Conservation (phyloP, 53 echinoderm and acorn worm species). For the Stichopus horrens region DNA sequence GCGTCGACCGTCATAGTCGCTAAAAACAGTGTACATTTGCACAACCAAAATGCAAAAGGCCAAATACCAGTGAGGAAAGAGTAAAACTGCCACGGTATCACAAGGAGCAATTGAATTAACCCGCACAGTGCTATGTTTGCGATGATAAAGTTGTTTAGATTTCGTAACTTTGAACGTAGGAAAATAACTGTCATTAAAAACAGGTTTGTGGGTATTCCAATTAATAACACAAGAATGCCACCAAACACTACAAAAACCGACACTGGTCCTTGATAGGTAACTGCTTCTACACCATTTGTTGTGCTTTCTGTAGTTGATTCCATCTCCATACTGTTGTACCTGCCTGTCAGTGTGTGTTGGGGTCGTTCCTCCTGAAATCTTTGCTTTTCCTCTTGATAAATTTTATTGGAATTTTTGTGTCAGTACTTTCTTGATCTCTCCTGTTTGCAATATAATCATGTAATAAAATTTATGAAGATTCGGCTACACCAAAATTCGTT, state of each 20-base stretch:
- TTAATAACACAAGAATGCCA: not conserved
- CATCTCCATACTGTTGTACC: too few species aligned
- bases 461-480: too few species aligned
- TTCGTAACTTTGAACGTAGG: not conserved
- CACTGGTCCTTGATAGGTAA: not conserved
- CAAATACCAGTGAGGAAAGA: not conserved
- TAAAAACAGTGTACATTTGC: not conserved
- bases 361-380: too few species aligned
- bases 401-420: too few species aligned
- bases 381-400: too few species aligned
- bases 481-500: too few species aligned
- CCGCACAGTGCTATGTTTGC: constrained; percentile 21
- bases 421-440: too few species aligned
- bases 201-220: constrained; percentile 29
- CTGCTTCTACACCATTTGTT: too few species aligned
- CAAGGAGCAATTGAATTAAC: constrained; percentile 2
- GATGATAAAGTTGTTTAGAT: constrained; percentile 27
- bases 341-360: too few species aligned
- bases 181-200: not conserved
- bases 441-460: too few species aligned
- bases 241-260: not conserved
- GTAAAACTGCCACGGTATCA: constrained; percentile 26
- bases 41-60: constrained; percentile 11
- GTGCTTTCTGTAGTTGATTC: too few species aligned
- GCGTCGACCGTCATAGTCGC: constrained; percentile 15